Base-by-base conservation (phyloP, 23 tunicate genomes). In the Clavelina lepadiformis region DNA sequence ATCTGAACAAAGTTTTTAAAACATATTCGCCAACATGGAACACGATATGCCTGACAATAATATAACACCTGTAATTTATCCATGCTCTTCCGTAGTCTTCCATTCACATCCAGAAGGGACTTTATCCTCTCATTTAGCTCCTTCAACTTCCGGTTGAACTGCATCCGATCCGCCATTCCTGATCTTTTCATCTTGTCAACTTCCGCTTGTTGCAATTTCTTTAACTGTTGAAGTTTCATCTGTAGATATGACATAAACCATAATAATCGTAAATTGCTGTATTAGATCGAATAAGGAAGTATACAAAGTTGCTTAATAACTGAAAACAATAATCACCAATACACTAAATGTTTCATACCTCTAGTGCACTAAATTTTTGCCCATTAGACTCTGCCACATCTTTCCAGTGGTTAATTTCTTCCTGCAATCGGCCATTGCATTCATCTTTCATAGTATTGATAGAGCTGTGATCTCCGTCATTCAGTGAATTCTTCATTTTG, bases 41-140 rank as follows among this genome's bases (percentile, higher is more conserved):
- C n/a, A n/a, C n/a, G n/a, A 54, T 21, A 15, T 13, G 13, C 47
- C 28, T 54, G 51, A 5, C 6, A 23, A 41, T 18, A 30, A 4
- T 27, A 6, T 32, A 4, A 19, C 20, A 77, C 93, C 77, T 84
- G 93, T 3, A 84, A 46, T 51, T 63, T 68, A 29, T 71, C 74
- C 26, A 84, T 79, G 22, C 47, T 53, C 56, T 15, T 71, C 36
- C 93, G 35, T 36, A 77, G 73, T 36, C 73, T 51, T 33, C 56
- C 78, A 56, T 84, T 84, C 2, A 78, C 78, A 28, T 70, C 83
- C 41, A 81, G 69, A 22, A 84, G 67, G 25, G 77, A 70, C 5
- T 33, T 31, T 50, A 84, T 30, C 28, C 83, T 61, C 33, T 71
- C 93, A 21, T 46, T 76, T 37, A 71, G 51, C 21, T 84, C 73